phyloP scores from a whole-genome alignment of 1,140 invertebrate genomes.

The Eueides isabella region DNA sequence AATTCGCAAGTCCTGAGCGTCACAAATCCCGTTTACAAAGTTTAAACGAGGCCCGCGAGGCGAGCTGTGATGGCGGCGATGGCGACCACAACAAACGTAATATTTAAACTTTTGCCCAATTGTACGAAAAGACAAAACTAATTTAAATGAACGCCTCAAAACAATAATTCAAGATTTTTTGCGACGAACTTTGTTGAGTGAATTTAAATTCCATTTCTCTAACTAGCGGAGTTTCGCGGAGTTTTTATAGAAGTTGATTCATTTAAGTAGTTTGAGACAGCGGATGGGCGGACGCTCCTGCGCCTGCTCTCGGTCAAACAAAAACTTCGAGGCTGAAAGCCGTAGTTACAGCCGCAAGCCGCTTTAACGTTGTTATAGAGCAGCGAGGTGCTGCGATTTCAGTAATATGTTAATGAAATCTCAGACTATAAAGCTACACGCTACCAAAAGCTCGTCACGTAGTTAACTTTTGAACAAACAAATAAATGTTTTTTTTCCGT shows the following conservation, averaged over 20 bases:
- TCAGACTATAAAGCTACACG: background rate
- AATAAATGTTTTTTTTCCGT: background rate
- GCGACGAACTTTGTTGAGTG: conserved; percentile 25
- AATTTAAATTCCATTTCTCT: conserved; percentile 41
- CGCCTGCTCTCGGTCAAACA: background rate
- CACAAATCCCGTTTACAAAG: conserved; percentile 32
- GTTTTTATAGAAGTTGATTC: conserved; percentile 31
- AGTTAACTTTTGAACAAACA: background rate
- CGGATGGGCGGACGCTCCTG: conserved; percentile 13
- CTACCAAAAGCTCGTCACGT: background rate
- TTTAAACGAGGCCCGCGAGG: conserved; percentile 10
- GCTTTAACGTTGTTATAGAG: background rate
- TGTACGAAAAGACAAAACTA: conserved; percentile 24
- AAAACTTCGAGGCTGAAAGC: background rate
- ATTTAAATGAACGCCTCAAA: conserved; percentile 36
- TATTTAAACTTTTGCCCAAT: conserved; percentile 25
- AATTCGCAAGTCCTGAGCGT: background rate
- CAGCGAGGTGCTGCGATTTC: background rate
- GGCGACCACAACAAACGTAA: conserved; percentile 28
- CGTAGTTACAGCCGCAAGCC: background rate
- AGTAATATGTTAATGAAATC: background rate
- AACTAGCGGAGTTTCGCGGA: conserved; percentile 35
- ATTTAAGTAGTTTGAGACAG: conserved; percentile 25
- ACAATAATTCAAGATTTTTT: conserved; percentile 39
- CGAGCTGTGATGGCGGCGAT: background rate